A percentile compares a stretch with the other conserved stretches of the same genome.
Evolutionary conservation across 2,113 vertebrate species (phyloP).

Genomic region (Terrapene triunguis): DNA sequence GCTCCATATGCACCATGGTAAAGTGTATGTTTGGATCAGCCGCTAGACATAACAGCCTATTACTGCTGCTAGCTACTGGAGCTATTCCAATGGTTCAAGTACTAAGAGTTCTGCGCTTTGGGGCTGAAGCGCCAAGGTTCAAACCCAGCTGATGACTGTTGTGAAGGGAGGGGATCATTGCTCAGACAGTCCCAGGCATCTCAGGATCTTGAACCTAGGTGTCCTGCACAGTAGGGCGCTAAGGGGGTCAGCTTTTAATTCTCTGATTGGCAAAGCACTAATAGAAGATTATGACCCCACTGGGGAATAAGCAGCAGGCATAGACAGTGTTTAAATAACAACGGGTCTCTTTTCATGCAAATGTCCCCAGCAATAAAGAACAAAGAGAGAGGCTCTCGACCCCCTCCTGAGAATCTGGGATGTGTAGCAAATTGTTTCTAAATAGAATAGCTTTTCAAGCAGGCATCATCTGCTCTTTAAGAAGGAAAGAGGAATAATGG

Average conservation of each 20-base stretch:
- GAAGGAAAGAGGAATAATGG: neutral
- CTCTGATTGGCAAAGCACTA: neutral
- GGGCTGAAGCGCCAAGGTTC: neutral
- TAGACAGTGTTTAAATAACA: conserved; percentile 14
- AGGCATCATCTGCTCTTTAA: neutral
- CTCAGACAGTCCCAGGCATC: accelerated
- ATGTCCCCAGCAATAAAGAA: neutral
- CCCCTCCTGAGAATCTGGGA: neutral
- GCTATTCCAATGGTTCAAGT: neutral
- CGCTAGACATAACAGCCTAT: neutral
- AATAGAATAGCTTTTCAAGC: neutral
- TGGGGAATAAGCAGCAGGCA: neutral
- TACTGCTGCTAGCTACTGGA: accelerated
- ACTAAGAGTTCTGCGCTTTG: neutral
- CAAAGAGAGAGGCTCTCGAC: neutral
- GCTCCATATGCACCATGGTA: accelerated
- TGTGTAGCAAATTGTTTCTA: neutral
- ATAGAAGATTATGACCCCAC: neutral
- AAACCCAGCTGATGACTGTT: accelerated
- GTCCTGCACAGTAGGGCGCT: neutral
- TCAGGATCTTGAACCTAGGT: neutral
- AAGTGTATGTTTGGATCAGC: neutral
- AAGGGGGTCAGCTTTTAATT: neutral
- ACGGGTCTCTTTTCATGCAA: neutral
- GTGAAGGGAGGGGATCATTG: neutral